These are phyloP conservation scores for Alectoris magna DNA, from an alignment of 2,797 vertebrate genomes.

Conservation along the genomic window DNA sequence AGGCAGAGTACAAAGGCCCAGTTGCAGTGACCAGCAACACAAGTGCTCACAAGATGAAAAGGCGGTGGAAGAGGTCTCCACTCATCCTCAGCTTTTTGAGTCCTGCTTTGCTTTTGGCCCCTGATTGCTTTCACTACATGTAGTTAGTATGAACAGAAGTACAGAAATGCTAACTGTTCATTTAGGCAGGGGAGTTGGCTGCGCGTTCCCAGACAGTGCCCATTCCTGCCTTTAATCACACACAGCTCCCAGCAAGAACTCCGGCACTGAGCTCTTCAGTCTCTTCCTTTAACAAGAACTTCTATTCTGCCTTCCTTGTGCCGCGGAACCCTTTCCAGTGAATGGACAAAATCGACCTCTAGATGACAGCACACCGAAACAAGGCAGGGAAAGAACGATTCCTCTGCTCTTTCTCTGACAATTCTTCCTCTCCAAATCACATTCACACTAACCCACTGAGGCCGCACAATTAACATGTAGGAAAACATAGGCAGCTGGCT, in stretches of 20 bases:
- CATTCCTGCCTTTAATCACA: background rate
- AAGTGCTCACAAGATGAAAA: background rate
- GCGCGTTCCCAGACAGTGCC: background rate
- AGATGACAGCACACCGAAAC: background rate
- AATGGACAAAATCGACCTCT: background rate
- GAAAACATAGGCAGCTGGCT: background rate
- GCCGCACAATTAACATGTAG: background rate
- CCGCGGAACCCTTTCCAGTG: background rate
- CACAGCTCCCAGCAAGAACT: background rate
- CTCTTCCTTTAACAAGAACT: background rate
- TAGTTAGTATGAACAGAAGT: background rate
- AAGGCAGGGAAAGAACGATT: background rate
- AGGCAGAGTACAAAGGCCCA: background rate
- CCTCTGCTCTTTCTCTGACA: background rate
- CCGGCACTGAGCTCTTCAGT: background rate
- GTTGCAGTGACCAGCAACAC: rapidly evolving
- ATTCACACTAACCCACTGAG: background rate
- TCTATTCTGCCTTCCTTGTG: background rate
- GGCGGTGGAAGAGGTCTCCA: background rate
- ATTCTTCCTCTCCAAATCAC: background rate
- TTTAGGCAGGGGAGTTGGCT: background rate
- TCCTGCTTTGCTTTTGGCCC: background rate
- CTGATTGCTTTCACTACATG: background rate
- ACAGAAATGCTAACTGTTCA: background rate
- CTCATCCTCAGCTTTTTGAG: background rate